These are phyloP conservation scores for Bombyx mori DNA, from an alignment of 1,140 invertebrate species.

Conservation along the genomic window ASM3026992v2 NC_085117.1:747501-748000, in stretches of 20 bases:
- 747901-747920: constrained; percentile 8
- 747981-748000: no score
- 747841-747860: constrained; percentile 38
- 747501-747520: no score
- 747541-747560: constrained; percentile 65
- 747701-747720: constrained; percentile 67
- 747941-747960: no score
- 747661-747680: constrained; percentile 77
- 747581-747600: constrained; percentile 88
- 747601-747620: constrained; percentile 89
- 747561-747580: constrained; percentile 73
- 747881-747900: constrained; percentile 19
- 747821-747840: constrained; percentile 44
- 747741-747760: constrained; percentile 82
- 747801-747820: constrained; percentile 58
- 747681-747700: constrained; percentile 77
- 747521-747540: background rate
- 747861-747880: constrained; percentile 28
- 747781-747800: constrained; percentile 65
- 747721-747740: constrained; percentile 65
- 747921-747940: background rate
- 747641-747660: constrained; percentile 78
- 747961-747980: no score
- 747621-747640: constrained; percentile 76
- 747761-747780: constrained; percentile 75